Base-by-base conservation (phyloP, 2,797 vertebrate species). In the Eleutherodactylus coqui region DNA sequence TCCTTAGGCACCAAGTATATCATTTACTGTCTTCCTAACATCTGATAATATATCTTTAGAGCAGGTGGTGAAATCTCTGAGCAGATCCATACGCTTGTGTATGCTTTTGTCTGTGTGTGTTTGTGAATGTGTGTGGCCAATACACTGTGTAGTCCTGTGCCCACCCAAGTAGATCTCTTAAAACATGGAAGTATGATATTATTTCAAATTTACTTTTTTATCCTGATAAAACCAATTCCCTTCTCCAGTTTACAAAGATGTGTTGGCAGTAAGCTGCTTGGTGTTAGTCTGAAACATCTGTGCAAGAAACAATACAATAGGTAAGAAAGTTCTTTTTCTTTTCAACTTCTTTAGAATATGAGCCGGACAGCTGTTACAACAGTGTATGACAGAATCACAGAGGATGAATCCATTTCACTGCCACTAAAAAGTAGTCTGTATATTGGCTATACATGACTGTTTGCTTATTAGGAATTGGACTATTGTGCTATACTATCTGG, bases 91-190 rank as follows among this genome's bases (percentile, higher is more conserved):
- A 88, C 89, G 81, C 90, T 90, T 92, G 87, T 89, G 89, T 90
- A 90, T 79, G n/a, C 85, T 93, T 86, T 93, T 96, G 96, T 96
- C 96, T 41, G 47, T 84, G 69, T 83, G 55, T 90, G 83, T 87
- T 88, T 90, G 89, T 89, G 90, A 77, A 27, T 86, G 93, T 96
- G 96, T 96, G 96, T 97, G 96, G 96, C 96, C 97, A 94, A 81
- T 75, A 75, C 76, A 80, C 93, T 92, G 92, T 91, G 91, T 92
- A 94, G 92, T 90, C 89, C 76, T 90, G 89, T 91, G 94, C 91
- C 94, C 93, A 92, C 92, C 93, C 86, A 90, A 75, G 67, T 92
- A 93, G 93, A 85, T 90, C 43, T 83, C 89, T 88, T 85, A 90
- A 89, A 90, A 92, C 85, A 88, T 91, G 89, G 85, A 88, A 87